Evolutionary conservation across 2,888 invertebrate genomes (phyloP).

Genomic region (Macrophya annulata): DNA sequence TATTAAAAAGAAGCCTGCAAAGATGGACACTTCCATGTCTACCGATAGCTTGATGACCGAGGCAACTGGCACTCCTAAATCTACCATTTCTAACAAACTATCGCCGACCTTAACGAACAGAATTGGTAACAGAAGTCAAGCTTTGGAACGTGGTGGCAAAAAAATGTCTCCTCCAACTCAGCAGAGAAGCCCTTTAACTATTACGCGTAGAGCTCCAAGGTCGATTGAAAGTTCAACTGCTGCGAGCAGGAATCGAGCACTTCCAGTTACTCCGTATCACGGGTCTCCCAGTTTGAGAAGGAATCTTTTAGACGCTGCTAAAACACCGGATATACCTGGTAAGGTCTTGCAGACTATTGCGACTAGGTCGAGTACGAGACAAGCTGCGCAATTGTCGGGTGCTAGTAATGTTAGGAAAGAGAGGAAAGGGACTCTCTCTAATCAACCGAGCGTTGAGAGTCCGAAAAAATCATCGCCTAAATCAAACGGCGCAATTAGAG

Average conservation of each 20-base stretch:
- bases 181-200: conserved; percentile 69
- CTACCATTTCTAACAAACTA: conserved; percentile 72
- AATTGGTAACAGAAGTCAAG: conserved; percentile 66
- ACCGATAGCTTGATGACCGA: conserved; percentile 78
- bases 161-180: conserved; percentile 74
- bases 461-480: conserved; percentile 76
- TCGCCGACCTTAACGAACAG: conserved; percentile 72
- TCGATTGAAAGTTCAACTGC: conserved; percentile 76
- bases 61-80: conserved; percentile 70
- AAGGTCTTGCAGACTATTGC: conserved; percentile 65
- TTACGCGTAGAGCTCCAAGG: conserved; percentile 70
- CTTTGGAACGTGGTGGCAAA: conserved; percentile 68
- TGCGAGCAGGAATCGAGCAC: conserved; percentile 75
- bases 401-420: conserved; percentile 61
- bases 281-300: conserved; percentile 80
- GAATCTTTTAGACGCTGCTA: conserved; percentile 81
- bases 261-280: conserved; percentile 74
- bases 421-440: conserved; percentile 68
- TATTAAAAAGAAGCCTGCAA: conserved; percentile 68
- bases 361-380: conserved; percentile 53
- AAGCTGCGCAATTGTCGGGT: conserved; percentile 27
- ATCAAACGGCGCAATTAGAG: conserved; percentile 67
- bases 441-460: conserved; percentile 72
- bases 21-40: conserved; percentile 78
- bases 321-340: conserved; percentile 80